Conservation (phyloP, 1,140 invertebrate genomes). For the Rhopalosiphum padi region DNA sequence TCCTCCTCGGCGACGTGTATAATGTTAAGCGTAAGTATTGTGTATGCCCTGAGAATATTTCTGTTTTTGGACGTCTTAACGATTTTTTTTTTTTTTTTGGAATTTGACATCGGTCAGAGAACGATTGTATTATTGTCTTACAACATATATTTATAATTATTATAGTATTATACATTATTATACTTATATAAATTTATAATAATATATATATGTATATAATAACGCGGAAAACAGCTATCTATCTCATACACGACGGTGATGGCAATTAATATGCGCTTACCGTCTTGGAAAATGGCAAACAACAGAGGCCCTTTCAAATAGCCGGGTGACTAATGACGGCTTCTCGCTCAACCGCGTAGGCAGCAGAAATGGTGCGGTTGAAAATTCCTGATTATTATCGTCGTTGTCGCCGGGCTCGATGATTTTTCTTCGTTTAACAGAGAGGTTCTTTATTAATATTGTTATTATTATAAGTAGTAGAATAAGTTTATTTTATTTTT, state of each 20-base stretch:
- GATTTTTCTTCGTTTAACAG: not conserved
- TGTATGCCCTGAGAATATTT: not conserved
- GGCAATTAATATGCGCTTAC: not conserved
- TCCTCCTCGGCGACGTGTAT: no score
- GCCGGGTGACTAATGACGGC: not conserved
- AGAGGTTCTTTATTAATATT: not conserved
- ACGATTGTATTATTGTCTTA: not conserved
- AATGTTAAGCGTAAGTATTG: not conserved
- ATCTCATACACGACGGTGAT: not conserved
- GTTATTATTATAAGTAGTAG: not conserved
- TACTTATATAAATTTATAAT: not conserved
- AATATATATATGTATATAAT: not conserved
- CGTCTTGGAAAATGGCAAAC: not conserved
- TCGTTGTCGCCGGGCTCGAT: not conserved
- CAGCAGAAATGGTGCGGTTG: not conserved
- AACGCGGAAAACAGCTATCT: not conserved
- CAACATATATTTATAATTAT: no score
- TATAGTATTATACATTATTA: not conserved
- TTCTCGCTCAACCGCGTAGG: not conserved
- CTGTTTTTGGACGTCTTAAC: not conserved
- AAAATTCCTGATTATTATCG: constrained; percentile 15
- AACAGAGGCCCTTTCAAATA: constrained; percentile 1
- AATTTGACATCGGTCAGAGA: not conserved
- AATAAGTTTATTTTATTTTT: not conserved
- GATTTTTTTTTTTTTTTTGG: not conserved